Evolutionary conservation across 2,797 vertebrate species (phyloP).

Genomic region (Alectoris magna): DNA sequence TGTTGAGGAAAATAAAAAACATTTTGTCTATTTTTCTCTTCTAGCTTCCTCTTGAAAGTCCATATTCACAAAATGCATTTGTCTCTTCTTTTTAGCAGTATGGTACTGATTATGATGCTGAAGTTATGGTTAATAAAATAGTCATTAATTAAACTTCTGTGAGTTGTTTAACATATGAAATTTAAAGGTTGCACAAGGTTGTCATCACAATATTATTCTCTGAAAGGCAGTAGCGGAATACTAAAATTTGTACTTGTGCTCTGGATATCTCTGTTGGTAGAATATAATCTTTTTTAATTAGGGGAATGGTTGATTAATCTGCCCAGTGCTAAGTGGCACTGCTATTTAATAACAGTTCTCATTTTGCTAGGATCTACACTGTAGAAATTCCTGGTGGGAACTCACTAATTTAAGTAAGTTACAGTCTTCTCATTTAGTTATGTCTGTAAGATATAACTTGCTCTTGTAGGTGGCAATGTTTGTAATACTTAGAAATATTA

Average conservation of each 20-base stretch:
- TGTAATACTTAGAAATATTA: background rate
- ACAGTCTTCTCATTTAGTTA: background rate
- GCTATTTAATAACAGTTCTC: constrained; percentile 1
- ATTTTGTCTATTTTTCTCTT: background rate
- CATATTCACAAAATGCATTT: background rate
- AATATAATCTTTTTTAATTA: constrained; percentile 34
- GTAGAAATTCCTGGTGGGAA: background rate
- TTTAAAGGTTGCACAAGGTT: background rate
- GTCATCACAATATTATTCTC: background rate
- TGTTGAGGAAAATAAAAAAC: background rate
- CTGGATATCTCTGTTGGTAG: background rate
- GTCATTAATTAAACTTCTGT: background rate
- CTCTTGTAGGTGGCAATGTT: background rate
- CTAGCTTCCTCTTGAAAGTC: background rate
- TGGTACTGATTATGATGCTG: background rate
- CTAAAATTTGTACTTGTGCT: background rate
- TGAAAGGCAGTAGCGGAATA: background rate
- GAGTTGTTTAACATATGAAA: background rate
- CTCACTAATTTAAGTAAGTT: constrained; percentile 1
- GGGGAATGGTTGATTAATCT: background rate
- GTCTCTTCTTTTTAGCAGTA: background rate
- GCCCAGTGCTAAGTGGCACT: background rate
- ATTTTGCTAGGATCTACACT: background rate
- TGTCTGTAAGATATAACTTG: background rate
- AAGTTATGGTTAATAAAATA: background rate